Base-by-base conservation (phyloP, 2,888 invertebrate species). In the Parnassius orleans region DNA sequence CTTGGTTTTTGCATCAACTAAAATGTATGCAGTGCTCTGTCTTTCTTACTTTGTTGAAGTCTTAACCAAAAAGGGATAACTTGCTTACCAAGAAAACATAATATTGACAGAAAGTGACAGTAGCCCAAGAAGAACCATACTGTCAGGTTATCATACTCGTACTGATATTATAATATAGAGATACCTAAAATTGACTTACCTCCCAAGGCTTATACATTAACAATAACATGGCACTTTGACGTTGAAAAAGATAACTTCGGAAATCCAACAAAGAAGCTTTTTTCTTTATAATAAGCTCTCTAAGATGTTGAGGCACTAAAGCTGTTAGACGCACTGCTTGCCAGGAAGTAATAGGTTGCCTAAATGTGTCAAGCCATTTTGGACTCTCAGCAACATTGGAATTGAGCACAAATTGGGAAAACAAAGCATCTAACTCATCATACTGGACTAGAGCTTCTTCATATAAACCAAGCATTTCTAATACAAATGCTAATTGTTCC, bases 371-470 rank as follows among this genome's bases (percentile, higher is more conserved):
- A 69, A 98, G 89, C 98, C 98, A 98, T 64, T 94, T 93, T 61
- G 97, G 96, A 77, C 95, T 95, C 76, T 97, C 97, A 66, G 97
- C 96, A 68, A 96, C 94, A 77, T 96, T 96, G n/a, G 97, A 96
- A 89, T 98, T 98, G 70, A 98, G 95, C 61, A 99, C 95, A 89
- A 98, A 98, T 90, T 99, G 98, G 2, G 98, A 98, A 84, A 99
- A 98, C 71, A 99, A 93, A 57, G 98, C 98, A 90, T 99, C 98
- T 77, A 99, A 92, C 88, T 99, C 99, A 82, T 99, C 99, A 83
- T 98, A 99, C 79, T 99, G 99, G 61, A 99, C 96, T 70, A 99
- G 90, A 12, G 98, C 97, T 89, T 99, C 98, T 70, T 98, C 98
- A 78, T 96, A 95, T 68, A 99, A 92, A 63, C 97, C 97, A 69